Evolutionary conservation across 2,113 vertebrate species (phyloP).

Genomic region (Pterocles orientalis): DNA sequence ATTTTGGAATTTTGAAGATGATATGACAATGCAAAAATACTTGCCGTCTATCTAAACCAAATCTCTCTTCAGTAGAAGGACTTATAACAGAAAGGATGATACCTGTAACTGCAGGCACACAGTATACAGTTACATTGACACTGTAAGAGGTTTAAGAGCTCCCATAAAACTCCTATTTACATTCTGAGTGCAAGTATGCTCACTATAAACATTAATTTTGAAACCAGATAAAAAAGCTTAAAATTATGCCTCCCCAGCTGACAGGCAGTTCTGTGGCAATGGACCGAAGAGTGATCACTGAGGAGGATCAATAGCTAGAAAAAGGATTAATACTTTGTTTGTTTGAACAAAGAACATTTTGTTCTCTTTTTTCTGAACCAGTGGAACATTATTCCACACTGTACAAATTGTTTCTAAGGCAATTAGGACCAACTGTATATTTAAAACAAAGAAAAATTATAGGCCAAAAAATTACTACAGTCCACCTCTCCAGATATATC

Average conservation of each 20-base stretch:
- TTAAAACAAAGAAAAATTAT: conserved; percentile 33
- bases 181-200: conserved; percentile 47
- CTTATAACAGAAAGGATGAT: conserved; percentile 30
- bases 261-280: neutral
- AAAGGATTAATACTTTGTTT: conserved; percentile 11
- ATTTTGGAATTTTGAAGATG: conserved; percentile 36
- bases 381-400: neutral
- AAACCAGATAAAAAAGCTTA: conserved; percentile 29
- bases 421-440: neutral
- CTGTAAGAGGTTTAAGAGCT: conserved; percentile 54
- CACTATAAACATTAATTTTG: conserved; percentile 31
- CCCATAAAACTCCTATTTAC: conserved; percentile 49
- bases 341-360: conserved; percentile 23
- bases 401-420: neutral
- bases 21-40: conserved; percentile 50
- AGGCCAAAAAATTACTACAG: neutral
- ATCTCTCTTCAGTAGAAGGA: conserved; percentile 6
- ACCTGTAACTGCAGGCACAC: neutral
- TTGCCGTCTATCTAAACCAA: neutral
- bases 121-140: neutral
- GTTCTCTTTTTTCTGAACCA: conserved; percentile 5
- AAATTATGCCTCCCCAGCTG: conserved; percentile 6
- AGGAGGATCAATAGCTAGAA: conserved; percentile 8
- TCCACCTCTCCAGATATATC: neutral
- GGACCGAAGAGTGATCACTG: neutral